Percentiles rank a stretch among this genome's conserved stretches.
Evolutionary conservation across 2,888 invertebrate species (phyloP).

Genomic region (Cyrtodaria siliqua): DNA sequence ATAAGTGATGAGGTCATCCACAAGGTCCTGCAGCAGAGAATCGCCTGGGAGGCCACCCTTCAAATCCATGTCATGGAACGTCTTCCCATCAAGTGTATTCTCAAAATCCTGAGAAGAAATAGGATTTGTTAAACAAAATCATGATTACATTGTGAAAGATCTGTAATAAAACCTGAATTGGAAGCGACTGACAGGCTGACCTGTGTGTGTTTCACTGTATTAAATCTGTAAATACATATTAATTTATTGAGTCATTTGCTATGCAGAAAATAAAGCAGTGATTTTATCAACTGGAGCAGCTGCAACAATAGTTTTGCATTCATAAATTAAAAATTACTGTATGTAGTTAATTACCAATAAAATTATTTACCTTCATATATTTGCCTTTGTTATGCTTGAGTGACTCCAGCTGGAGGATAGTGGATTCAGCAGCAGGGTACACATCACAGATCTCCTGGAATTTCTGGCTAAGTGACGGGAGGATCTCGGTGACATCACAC

Average conservation of each 20-base stretch:
- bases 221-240: too few species aligned
- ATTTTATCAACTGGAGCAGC: too few species aligned
- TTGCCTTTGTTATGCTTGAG: conserved; percentile 14
- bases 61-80: not conserved
- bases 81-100: not conserved
- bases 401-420: conserved; percentile 15
- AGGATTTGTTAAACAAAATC: too few species aligned
- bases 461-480: not conserved
- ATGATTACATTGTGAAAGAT: too few species aligned
- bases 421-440: conserved; percentile 8
- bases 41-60: not conserved
- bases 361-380: conserved; percentile 12
- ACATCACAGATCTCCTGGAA: conserved; percentile 16
- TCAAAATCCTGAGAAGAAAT: not conserved
- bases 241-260: too few species aligned
- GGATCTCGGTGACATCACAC: conserved; percentile 9
- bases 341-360: too few species aligned
- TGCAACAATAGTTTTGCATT: too few species aligned
- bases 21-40: not conserved
- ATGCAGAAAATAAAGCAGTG: too few species aligned
- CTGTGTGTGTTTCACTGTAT: too few species aligned
- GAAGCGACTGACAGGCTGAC: too few species aligned
- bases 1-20: not conserved
- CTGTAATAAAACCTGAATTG: too few species aligned
- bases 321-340: too few species aligned